These are phyloP conservation scores for Rachycentron canadum DNA, from an alignment of 2,797 vertebrate species.

Conservation along the genomic window DNA sequence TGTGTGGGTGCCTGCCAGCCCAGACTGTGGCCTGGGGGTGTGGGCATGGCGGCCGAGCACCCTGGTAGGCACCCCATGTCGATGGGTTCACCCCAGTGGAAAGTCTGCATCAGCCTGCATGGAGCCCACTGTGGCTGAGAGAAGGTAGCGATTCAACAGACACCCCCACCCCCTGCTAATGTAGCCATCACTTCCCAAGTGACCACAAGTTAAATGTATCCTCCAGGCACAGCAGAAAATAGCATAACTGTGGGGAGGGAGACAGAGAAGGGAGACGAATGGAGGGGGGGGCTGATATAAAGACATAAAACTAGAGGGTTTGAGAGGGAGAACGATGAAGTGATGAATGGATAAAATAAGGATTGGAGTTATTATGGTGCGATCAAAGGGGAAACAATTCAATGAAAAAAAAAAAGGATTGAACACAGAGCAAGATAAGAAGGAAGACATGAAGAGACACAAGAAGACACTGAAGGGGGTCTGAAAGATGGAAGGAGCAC, in stretches of 20 bases:
- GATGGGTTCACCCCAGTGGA: constrained; percentile 75
- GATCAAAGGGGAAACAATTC: constrained; percentile 32
- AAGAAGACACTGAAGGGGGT: constrained; percentile 16
- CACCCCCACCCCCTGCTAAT: constrained; percentile 49
- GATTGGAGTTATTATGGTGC: constrained; percentile 24
- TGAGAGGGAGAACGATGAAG: constrained; percentile 33
- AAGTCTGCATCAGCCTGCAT: constrained; percentile 80
- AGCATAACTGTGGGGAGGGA: constrained; percentile 70
- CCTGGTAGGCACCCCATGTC: constrained; percentile 63
- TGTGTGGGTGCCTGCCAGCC: constrained; percentile 73
- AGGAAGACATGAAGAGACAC: constrained; percentile 15
- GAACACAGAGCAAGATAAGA: constrained; percentile 29
- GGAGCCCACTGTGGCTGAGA: constrained; percentile 53
- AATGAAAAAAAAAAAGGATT: constrained; percentile 42
- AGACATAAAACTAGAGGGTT: constrained; percentile 47
- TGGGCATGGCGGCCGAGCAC: constrained; percentile 38
- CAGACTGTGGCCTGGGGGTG: constrained; percentile 58
- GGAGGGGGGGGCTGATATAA: constrained; percentile 38
- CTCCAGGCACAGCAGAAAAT: constrained; percentile 76
- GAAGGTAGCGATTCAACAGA: constrained; percentile 72
- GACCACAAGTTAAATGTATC: constrained; percentile 85
- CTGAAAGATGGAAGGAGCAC: constrained; percentile 50
- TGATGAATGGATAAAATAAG: constrained; percentile 51
- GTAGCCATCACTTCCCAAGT: constrained; percentile 75
- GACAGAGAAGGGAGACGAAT: constrained; percentile 8